Percentiles rank a stretch among this genome's conserved stretches.
These are phyloP conservation scores for Elephas maximus DNA, from an alignment of 2,113 vertebrate species.

Conservation along the genomic window DNA sequence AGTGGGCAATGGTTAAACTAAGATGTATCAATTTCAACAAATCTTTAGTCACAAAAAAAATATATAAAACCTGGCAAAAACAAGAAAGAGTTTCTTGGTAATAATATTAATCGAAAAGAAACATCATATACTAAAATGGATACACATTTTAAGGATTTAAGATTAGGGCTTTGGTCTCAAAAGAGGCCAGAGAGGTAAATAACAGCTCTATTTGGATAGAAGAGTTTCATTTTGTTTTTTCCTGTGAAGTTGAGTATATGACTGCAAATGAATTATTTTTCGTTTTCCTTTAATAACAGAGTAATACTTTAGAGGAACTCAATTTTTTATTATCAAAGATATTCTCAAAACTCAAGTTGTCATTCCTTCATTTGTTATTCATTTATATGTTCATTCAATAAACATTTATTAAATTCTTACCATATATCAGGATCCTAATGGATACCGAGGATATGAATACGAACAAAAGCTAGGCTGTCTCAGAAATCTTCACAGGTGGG, in stretches of 20 bases:
- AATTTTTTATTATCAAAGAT: slow-evolving; percentile 26
- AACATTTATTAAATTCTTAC: slow-evolving; percentile 32
- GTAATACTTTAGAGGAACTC: background rate
- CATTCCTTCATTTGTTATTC: slow-evolving; percentile 10
- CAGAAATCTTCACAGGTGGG: background rate
- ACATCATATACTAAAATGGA: background rate
- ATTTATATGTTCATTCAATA: background rate
- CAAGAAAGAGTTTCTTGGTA: background rate
- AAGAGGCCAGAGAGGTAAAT: background rate
- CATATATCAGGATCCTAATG: background rate
- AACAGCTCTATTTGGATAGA: background rate
- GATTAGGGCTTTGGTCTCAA: background rate
- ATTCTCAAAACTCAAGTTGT: slow-evolving; percentile 41
- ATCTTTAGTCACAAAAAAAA: background rate
- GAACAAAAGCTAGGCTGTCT: background rate
- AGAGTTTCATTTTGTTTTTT: background rate
- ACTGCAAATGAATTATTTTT: slow-evolving; percentile 53
- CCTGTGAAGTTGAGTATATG: slow-evolving; percentile 18
- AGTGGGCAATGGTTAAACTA: background rate
- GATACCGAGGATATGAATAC: background rate
- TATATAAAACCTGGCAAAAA: background rate
- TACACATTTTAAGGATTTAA: background rate
- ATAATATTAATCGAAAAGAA: slow-evolving; percentile 18
- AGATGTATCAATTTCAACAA: background rate
- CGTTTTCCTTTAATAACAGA: slow-evolving; percentile 51